Conservation (phyloP, 2,113 vertebrate species). For the Chaetodon trifascialis region DNA sequence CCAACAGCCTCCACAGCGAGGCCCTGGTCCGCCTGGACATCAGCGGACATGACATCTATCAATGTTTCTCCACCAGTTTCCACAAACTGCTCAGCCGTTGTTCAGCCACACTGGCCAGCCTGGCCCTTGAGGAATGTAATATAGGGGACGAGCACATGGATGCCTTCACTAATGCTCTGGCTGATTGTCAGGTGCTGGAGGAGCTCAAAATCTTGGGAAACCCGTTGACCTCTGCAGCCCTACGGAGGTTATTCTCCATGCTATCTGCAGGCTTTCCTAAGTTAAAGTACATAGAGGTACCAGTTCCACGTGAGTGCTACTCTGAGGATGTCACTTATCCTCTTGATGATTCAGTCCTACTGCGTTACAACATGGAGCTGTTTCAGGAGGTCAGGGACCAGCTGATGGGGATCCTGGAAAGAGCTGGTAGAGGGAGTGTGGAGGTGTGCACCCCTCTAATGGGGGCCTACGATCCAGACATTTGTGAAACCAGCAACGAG, state of each 20-base stretch:
- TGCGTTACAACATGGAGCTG: slow-evolving; percentile 86
- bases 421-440: slow-evolving; percentile 85
- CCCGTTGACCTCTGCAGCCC: slow-evolving; percentile 85
- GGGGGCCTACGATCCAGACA: slow-evolving; percentile 91
- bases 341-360: slow-evolving; percentile 85
- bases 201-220: slow-evolving; percentile 94
- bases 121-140: slow-evolving; percentile 92
- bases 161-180: slow-evolving; percentile 83
- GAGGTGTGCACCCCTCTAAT: slow-evolving; percentile 88
- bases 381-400: slow-evolving; percentile 86
- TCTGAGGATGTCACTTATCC: slow-evolving; percentile 87
- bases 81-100: slow-evolving; percentile 90
- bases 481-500: slow-evolving; percentile 93
- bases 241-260: slow-evolving; percentile 84
- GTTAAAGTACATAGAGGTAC: slow-evolving; percentile 90
- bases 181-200: slow-evolving; percentile 84
- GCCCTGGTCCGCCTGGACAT: slow-evolving; percentile 90
- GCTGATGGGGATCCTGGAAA: slow-evolving; percentile 84
- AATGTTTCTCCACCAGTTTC: slow-evolving; percentile 86
- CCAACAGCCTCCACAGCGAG: slow-evolving; percentile 89
- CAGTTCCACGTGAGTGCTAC: slow-evolving; percentile 94
- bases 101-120: slow-evolving; percentile 83
- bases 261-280: slow-evolving; percentile 84
- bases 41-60: slow-evolving; percentile 89
- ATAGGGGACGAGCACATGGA: slow-evolving; percentile 87